Base-by-base conservation (phyloP, 2,888 invertebrate species). In the Steinernema scapterisci region DNA sequence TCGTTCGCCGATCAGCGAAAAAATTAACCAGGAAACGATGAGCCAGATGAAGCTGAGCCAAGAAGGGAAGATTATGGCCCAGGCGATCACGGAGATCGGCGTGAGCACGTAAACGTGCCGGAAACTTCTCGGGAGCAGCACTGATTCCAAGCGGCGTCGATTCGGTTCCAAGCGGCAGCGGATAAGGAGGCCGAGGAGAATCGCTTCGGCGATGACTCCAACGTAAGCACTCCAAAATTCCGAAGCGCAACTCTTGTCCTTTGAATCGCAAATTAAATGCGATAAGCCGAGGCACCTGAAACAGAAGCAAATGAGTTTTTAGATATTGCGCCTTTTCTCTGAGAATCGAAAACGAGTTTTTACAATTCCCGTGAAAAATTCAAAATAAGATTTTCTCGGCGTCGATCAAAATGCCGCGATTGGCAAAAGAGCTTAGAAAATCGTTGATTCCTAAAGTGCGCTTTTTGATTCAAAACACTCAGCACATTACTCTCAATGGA, bases 1-100 rank as follows among this genome's bases (percentile, higher is more conserved):
- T 70, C 70, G 70, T n/a, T 70, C 70, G 31, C 70, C 70, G 19
- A 70, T 70, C 21, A 70, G 23, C 70, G 70, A 70, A n/a, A 70
- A 70, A 16, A 70, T 70, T 7, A 38, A 19, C 70, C 70, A 70
- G 38, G 70, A 70, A 19, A 44, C 43, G 38, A 70, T 44, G 70
- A 70, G n/a, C 70, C 70, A 70, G n/a, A 38, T 16, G 43, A 70
- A 70, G 44, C 38, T 70, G n/a, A 70, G 16, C 70, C 70, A 70
- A 19, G 70, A 27, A 3, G 70, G 70, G 44, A 70, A 70, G 19
- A 70, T 38, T 7, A 70, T 21, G 3, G 70, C 70, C 70, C 70
- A 70, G 19, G 70, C 70, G 19, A 70, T 70, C 3, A 70, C 21
- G 43, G 43, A 70, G n/a, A 70, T 19, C 23, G 70, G 70, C 2